These are phyloP conservation scores for Heliconius nattereri DNA, from an alignment of 1,140 invertebrate species.

Conservation along the genomic window DNA sequence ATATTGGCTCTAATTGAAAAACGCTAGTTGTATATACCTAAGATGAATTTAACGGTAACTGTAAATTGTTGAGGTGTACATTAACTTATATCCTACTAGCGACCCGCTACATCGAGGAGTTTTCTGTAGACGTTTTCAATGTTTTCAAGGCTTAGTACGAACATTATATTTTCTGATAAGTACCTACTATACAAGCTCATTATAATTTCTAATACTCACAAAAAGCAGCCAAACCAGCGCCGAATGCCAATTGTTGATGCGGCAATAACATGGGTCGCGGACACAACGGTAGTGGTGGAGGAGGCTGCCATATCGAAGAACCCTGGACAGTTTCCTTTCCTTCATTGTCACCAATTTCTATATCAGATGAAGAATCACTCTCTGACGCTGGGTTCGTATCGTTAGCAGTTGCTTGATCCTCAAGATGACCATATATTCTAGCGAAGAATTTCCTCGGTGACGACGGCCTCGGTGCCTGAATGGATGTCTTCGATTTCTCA, in stretches of 20 bases:
- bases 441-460: constrained; percentile 86
- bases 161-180: too few species aligned
- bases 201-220: constrained; percentile 75
- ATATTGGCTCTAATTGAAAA: too few species aligned
- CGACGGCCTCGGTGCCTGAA: constrained; percentile 79
- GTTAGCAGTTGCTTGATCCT: constrained; percentile 55
- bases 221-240: constrained; percentile 84
- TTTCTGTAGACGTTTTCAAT: too few species aligned
- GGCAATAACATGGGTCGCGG: constrained; percentile 67
- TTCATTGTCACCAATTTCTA: constrained; percentile 69
- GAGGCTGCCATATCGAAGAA: constrained; percentile 59
- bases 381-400: constrained; percentile 46
- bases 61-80: too few species aligned
- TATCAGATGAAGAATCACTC: constrained; percentile 76
- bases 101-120: too few species aligned
- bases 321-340: constrained; percentile 28
- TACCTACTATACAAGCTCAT: not conserved
- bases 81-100: too few species aligned
- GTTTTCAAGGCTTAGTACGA: too few species aligned
- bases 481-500: constrained; percentile 47
- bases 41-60: too few species aligned
- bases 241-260: constrained; percentile 78
- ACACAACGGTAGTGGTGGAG: constrained; percentile 63
- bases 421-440: constrained; percentile 84
- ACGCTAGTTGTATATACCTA: too few species aligned